phyloP scores from a whole-genome alignment of 2,797 vertebrate species.

The Paramormyrops hopkinsi region DNA sequence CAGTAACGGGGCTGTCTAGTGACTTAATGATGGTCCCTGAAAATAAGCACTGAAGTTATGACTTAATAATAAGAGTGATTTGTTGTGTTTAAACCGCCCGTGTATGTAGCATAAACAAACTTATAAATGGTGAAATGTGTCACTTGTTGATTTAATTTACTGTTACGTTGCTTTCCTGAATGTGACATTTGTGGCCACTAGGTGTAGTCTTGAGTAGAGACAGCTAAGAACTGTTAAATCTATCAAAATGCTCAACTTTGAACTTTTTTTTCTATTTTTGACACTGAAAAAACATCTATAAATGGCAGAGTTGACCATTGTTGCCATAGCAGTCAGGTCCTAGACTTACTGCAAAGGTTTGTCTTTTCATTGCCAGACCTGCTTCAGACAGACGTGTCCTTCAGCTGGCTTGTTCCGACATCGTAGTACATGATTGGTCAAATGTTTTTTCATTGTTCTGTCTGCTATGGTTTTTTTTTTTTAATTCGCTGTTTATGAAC shows the following conservation, averaged over 20 bases:
- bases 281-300: background rate
- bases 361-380: background rate
- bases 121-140: background rate
- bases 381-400: background rate
- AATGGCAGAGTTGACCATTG: background rate
- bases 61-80: background rate
- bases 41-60: background rate
- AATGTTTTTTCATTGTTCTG: background rate
- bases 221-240: background rate
- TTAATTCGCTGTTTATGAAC: background rate
- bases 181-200: background rate
- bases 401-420: background rate
- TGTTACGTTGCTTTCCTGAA: background rate
- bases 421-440: background rate
- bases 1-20: background rate
- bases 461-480: background rate
- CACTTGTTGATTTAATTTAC: background rate
- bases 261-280: background rate
- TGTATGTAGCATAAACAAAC: background rate
- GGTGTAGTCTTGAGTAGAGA: background rate
- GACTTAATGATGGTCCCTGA: background rate
- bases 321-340: background rate
- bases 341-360: background rate
- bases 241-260: background rate
- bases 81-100: background rate